Percentiles rank a stretch among this genome's conserved stretches.
phyloP scores from a whole-genome alignment of 2,797 vertebrate species.

The Leptatherina wallacei region DNA sequence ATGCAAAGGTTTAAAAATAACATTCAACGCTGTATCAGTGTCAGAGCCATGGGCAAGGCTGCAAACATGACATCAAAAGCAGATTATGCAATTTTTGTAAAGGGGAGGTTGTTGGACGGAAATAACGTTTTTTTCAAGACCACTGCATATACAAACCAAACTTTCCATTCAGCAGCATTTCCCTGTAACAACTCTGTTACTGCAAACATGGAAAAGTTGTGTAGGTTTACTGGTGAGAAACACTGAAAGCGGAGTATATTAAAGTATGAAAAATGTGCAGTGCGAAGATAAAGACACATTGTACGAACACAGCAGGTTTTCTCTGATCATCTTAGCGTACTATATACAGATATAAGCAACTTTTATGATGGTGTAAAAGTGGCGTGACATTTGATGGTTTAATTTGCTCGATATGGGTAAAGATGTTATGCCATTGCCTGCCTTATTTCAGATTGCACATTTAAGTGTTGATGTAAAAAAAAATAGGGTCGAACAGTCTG shows the following conservation, averaged over 20 bases:
- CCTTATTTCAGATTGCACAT: slow-evolving; percentile 1
- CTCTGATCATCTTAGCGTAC: too few relatives aligned
- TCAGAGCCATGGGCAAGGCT: slow-evolving; percentile 71
- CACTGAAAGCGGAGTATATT: slow-evolving; percentile 29
- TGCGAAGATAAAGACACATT: slow-evolving; percentile 10
- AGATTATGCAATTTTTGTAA: slow-evolving; percentile 74
- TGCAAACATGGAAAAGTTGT: slow-evolving; percentile 63
- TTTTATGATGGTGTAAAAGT: slow-evolving; percentile 8
- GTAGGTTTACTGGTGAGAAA: slow-evolving; percentile 50
- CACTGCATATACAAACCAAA: slow-evolving; percentile 63
- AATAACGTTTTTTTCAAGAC: slow-evolving; percentile 65
- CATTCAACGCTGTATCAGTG: slow-evolving; percentile 70
- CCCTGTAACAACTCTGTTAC: slow-evolving; percentile 51
- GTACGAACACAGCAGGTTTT: too few relatives aligned
- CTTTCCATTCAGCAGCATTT: slow-evolving; percentile 74
- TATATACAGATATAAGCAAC: background rate
- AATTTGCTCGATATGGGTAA: background rate
- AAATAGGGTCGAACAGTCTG: background rate
- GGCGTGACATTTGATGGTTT: slow-evolving; percentile 12
- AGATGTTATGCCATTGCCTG: background rate
- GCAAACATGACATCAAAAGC: slow-evolving; percentile 75
- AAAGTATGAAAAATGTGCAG: slow-evolving; percentile 27
- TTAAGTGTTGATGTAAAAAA: background rate
- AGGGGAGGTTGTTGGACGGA: slow-evolving; percentile 59
- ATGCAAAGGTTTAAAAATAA: slow-evolving; percentile 83